phyloP scores from a whole-genome alignment of 2,113 vertebrate genomes.

The Lathamus discolor region DNA sequence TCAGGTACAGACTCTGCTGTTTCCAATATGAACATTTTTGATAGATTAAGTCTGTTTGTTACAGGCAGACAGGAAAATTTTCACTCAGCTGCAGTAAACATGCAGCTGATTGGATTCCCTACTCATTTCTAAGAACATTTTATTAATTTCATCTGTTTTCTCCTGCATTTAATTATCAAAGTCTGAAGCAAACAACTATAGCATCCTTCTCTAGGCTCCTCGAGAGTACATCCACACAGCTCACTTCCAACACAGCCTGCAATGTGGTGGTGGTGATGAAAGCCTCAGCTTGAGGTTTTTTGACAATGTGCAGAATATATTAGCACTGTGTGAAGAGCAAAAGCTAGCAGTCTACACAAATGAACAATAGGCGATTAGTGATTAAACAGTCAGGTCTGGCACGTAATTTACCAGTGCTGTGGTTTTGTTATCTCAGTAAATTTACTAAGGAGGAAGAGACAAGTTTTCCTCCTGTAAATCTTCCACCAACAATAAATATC shows the following conservation, averaged over 20 bases:
- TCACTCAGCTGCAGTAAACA: neutral
- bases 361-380: neutral
- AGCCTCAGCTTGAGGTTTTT: neutral
- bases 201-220: neutral
- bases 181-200: neutral
- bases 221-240: neutral
- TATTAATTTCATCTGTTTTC: neutral
- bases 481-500: neutral
- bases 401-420: neutral
- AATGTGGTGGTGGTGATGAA: neutral
- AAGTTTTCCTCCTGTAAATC: neutral
- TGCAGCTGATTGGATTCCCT: neutral
- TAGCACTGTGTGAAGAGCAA: neutral
- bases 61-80: neutral
- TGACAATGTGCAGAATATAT: neutral
- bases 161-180: neutral
- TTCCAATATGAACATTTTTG: neutral
- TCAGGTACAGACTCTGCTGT: neutral
- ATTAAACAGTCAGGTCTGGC: neutral
- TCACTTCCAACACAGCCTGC: neutral
- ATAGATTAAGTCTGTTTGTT: neutral
- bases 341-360: neutral
- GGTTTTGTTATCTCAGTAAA: neutral
- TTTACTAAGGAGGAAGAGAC: neutral
- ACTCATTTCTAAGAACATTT: neutral